A percentile compares a stretch with the other conserved stretches of the same genome.
These are phyloP conservation scores for Troilus luridus DNA, from an alignment of 2,888 invertebrate genomes.

Conservation along the genomic window DNA sequence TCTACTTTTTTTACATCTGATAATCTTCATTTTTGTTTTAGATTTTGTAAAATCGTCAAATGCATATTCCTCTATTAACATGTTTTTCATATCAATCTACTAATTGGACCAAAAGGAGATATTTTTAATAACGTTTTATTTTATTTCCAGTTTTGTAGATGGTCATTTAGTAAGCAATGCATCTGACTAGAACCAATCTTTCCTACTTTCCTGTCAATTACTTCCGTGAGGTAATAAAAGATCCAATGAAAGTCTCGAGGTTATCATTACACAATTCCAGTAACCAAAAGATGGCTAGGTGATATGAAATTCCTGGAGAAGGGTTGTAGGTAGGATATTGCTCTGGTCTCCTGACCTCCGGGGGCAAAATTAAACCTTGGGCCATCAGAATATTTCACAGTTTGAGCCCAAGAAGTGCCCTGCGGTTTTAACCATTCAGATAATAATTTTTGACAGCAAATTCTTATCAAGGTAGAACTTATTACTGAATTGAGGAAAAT, in stretches of 20 bases:
- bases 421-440: neutral
- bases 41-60: too few relatives aligned
- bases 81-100: too few relatives aligned
- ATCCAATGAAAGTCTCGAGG: neutral
- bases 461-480: neutral
- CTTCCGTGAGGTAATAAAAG: neutral
- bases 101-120: too few relatives aligned
- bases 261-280: conserved; percentile 6
- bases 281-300: neutral
- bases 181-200: neutral
- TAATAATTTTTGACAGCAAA: neutral
- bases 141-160: neutral
- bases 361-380: conserved; percentile 3
- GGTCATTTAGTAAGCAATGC: neutral
- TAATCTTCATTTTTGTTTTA: too few relatives aligned
- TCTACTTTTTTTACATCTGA: too few relatives aligned
- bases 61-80: too few relatives aligned
- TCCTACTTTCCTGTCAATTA: neutral
- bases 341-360: neutral
- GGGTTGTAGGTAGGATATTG: conserved; percentile 28
- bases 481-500: too few relatives aligned
- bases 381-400: neutral
- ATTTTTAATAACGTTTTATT: too few relatives aligned
- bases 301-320: conserved; percentile 44
- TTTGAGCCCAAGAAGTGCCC: neutral